Percentiles rank a stretch among this genome's conserved stretches.
phyloP scores from a whole-genome alignment of 2,888 invertebrate genomes.

The Lagria hirta region DNA sequence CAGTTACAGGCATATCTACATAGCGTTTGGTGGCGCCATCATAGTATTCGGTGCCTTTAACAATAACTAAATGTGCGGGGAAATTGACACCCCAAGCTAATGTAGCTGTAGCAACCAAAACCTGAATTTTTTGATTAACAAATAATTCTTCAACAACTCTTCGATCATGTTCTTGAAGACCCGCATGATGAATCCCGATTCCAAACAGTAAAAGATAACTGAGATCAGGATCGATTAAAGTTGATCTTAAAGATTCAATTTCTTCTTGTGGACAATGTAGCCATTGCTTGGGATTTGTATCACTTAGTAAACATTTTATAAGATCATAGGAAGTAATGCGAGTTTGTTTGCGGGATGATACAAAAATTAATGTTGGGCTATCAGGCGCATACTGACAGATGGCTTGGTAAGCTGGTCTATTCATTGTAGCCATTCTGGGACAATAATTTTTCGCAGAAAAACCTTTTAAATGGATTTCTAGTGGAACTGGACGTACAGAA shows the following conservation, averaged over 20 bases:
- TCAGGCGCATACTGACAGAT: constrained; percentile 89
- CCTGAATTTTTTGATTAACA: constrained; percentile 91
- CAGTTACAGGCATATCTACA: constrained; percentile 99
- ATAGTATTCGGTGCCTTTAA: constrained; percentile 95
- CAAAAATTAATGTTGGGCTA: constrained; percentile 92
- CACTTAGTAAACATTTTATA: constrained; percentile 86
- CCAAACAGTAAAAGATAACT: constrained; percentile 94
- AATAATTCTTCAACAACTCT: constrained; percentile 91
- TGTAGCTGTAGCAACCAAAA: constrained; percentile 20
- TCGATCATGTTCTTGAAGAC: constrained; percentile 89
- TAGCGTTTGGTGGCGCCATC: constrained; percentile 96
- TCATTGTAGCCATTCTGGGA: constrained; percentile 99
- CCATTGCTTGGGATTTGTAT: constrained; percentile 94
- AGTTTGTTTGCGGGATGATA: constrained; percentile 95
- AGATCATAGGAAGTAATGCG: constrained; percentile 94
- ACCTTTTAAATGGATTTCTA: constrained; percentile 83
- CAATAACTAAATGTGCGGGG: constrained; percentile 96
- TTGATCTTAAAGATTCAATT: constrained; percentile 75
- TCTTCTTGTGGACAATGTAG: constrained; percentile 82
- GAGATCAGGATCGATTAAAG: constrained; percentile 82
- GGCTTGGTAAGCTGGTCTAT: constrained; percentile 95
- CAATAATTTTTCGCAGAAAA: constrained; percentile 99
- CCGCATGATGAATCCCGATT: constrained; percentile 98
- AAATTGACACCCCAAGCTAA: constrained; percentile 94
- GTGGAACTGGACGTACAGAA: constrained; percentile 94